phyloP scores from a whole-genome alignment of 2,888 invertebrate species.

The Drosophila nr. perissopoda region DNA sequence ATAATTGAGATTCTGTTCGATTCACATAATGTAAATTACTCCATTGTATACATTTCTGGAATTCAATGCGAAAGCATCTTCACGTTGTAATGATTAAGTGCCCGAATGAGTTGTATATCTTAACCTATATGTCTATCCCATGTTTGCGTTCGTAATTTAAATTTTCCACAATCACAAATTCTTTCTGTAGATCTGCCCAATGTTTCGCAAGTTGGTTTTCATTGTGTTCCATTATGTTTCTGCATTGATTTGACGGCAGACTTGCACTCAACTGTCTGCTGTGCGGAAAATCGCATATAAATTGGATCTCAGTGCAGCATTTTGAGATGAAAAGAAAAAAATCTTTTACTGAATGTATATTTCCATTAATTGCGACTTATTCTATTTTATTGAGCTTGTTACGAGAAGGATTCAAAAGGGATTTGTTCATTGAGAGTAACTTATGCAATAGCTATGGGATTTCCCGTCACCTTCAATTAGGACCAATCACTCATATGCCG shows the following conservation, averaged over 20 bases:
- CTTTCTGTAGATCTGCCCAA: conserved; percentile 1
- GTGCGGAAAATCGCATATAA: conserved; percentile 20
- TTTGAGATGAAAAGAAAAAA: neutral
- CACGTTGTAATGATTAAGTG: neutral
- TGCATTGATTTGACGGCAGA: neutral
- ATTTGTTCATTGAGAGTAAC: conserved; percentile 13
- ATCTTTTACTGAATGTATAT: neutral
- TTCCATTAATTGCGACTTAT: conserved; percentile 24
- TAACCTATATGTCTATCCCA: neutral
- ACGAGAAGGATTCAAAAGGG: neutral
- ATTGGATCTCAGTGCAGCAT: conserved; percentile 20
- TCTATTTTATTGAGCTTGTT: neutral
- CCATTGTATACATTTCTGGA: neutral
- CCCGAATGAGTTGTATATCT: neutral
- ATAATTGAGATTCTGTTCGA: neutral
- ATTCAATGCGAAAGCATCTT: neutral
- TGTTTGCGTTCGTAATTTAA: conserved; percentile 24
- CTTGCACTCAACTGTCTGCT: conserved; percentile 9
- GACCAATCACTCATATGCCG: conserved; percentile 44
- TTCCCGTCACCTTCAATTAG: conserved; percentile 55
- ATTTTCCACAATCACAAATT: conserved; percentile 4
- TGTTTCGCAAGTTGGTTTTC: neutral
- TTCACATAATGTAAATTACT: conserved; percentile 7
- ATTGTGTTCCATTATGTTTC: neutral
- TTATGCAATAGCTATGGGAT: neutral